These are phyloP conservation scores for Formica selysi DNA, from an alignment of 1,140 invertebrate genomes.

Conservation along the genomic window DNA sequence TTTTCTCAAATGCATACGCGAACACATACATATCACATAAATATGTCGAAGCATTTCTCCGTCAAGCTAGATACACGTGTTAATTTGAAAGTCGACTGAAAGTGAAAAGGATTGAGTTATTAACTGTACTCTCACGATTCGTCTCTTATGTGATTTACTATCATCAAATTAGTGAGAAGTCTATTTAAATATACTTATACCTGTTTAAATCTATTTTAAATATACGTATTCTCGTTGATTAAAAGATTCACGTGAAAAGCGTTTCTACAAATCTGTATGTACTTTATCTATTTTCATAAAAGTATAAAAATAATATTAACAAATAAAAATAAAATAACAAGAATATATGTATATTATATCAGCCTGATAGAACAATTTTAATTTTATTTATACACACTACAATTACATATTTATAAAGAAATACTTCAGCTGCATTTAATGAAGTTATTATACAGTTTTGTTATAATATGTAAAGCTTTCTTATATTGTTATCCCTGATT, in stretches of 20 bases:
- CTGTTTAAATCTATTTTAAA: background rate
- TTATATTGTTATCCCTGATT: background rate
- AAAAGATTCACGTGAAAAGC: too few species aligned
- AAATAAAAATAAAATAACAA: background rate
- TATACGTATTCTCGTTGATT: background rate
- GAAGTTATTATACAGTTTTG: background rate
- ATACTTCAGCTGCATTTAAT: background rate
- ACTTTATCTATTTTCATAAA: background rate
- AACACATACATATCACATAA: background rate
- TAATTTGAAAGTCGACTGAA: conserved; percentile 46
- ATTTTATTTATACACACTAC: background rate
- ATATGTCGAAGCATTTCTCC: conserved; percentile 19
- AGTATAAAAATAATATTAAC: background rate
- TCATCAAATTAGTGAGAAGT: conserved; percentile 31
- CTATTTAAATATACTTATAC: background rate
- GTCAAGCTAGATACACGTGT: conserved; percentile 9
- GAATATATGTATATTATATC: background rate
- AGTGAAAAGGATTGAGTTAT: conserved; percentile 53
- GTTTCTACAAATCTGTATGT: too few species aligned
- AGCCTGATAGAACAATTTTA: background rate
- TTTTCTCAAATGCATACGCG: background rate
- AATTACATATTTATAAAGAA: background rate
- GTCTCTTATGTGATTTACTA: background rate
- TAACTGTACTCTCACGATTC: conserved; percentile 43
- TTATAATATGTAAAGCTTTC: too few species aligned